Evolutionary conservation across 2,113 vertebrate genomes (phyloP).

Genomic region (Erythrolamprus reginae): DNA sequence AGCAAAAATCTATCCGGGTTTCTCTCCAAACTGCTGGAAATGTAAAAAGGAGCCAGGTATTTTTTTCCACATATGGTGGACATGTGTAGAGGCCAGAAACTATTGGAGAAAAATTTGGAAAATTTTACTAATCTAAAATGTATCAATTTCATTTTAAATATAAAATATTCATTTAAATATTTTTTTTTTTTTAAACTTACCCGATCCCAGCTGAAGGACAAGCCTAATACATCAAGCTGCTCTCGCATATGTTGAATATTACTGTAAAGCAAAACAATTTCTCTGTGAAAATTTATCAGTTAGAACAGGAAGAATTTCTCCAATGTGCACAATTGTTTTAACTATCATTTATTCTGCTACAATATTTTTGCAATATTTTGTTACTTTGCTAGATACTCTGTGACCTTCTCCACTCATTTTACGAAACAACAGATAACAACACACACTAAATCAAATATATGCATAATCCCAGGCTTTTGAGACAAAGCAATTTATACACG

Average conservation of each 20-base stretch:
- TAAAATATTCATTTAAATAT: neutral
- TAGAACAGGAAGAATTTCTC: too few species aligned
- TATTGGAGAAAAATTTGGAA: too few species aligned
- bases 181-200: conserved; percentile 70
- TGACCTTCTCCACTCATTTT: neutral
- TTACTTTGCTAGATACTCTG: neutral
- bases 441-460: neutral
- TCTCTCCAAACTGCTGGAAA: too few species aligned
- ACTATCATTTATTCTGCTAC: neutral
- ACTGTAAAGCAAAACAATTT: conserved; percentile 65
- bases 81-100: too few species aligned
- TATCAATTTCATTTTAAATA: neutral
- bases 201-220: conserved; percentile 94
- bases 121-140: too few species aligned
- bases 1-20: too few species aligned
- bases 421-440: neutral
- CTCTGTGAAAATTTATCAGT: too few species aligned
- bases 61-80: too few species aligned
- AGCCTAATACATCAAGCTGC: conserved; percentile 85
- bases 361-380: neutral
- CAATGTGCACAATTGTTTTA: neutral
- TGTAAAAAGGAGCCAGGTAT: too few species aligned
- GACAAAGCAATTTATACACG: neutral
- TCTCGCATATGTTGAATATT: conserved; percentile 89
- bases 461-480: neutral